Base-by-base conservation (phyloP, 2,888 invertebrate genomes). In the Notodonta dromedarius region DNA sequence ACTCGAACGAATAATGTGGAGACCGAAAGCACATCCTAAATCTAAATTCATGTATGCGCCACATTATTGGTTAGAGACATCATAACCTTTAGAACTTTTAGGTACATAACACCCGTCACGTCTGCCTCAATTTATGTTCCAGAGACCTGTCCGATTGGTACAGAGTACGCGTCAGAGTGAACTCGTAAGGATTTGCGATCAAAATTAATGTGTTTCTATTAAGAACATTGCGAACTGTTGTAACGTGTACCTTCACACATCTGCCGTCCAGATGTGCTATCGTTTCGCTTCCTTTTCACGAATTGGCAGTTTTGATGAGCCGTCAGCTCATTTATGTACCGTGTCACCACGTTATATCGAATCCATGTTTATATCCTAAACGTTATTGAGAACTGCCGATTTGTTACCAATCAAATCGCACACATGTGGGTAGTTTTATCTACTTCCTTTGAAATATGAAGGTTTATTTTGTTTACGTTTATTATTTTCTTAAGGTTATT, bases 131-230 rank as follows among this genome's bases (percentile, higher is more conserved):
- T 94, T 93, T 94, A 87, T 94, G 92, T 94, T 94, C 84, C 94
- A 94, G 94, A 94, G 94, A 94, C 93, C 95, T 97, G 94, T 95
- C 95, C 93, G 96, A 96, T 94, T 96, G 96, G 95, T 97, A 96
- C 96, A 95, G 95, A 95, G 96, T 96, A 95, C 96, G 96, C 95
- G 96, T 96, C 95, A 96, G 96, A 95, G 95, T 96, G 92, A 96
- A 96, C 94, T 96, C 96, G 97, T 97, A 97, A 97, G 97, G 94
- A 92, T 86, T 85, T 90, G 85, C 84, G 90, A 89, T 89, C 83
- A 90, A 86, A 90, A 89, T 88, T 89, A 89, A 90, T 88, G 90
- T 93, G 90, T 91, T 88, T 89, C 87, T 90, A 83, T 88, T 89
- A 88, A 84, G 84, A 84, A 87, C 80, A 90, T 89, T 88, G 82